Evolutionary conservation across 1,140 invertebrate species (phyloP).

Genomic region (Dendrolimus punctatus): DNA sequence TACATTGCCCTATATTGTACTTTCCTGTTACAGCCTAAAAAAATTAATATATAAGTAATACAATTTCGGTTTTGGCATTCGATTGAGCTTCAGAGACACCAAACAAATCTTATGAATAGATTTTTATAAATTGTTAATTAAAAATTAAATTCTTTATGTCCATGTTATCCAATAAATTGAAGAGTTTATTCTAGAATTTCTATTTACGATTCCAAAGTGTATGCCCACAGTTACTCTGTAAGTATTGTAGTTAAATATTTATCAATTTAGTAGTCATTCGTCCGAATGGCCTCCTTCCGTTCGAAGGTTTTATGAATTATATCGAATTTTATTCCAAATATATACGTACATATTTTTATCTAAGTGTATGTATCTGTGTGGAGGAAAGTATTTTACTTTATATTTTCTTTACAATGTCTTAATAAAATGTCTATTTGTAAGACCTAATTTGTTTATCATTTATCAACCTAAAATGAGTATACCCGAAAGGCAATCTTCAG

Average conservation of each 20-base stretch:
- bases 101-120: constrained; percentile 56
- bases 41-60: not conserved
- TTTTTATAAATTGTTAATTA: constrained; percentile 4
- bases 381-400: constrained; percentile 51
- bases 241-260: constrained; percentile 19
- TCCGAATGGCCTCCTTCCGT: constrained; percentile 32
- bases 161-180: constrained; percentile 6
- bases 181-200: not conserved
- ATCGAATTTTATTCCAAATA: constrained; percentile 62
- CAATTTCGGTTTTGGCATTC: not conserved
- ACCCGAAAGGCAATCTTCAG: no score
- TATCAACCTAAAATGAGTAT: constrained; percentile 1
- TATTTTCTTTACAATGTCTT: constrained; percentile 66
- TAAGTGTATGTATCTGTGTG: constrained; percentile 59
- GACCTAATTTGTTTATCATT: constrained; percentile 31
- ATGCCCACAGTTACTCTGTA: constrained; percentile 43
- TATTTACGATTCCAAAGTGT: constrained; percentile 1
- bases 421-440: constrained; percentile 67
- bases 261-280: constrained; percentile 35
- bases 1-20: no score
- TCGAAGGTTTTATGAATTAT: constrained; percentile 41
- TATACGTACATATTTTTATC: constrained; percentile 62
- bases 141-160: no score
- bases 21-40: no score
- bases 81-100: constrained; percentile 47